Evolutionary conservation across 2,888 invertebrate species (phyloP).

Genomic region (Geophilus truncorum): DNA sequence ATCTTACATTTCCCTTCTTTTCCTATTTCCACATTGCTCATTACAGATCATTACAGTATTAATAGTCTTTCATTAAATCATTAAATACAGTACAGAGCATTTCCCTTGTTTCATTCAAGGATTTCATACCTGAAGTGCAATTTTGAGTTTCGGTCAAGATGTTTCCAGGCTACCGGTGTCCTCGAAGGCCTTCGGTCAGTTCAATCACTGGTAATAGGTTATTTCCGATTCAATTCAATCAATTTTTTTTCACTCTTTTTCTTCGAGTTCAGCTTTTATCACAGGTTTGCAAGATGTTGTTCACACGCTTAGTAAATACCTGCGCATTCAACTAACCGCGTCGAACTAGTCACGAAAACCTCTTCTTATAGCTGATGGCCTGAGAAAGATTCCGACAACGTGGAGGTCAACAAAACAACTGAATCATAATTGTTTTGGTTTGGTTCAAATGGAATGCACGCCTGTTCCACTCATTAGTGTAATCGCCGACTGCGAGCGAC

Average conservation of each 20-base stretch:
- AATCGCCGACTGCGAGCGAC: not conserved
- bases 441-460: not conserved
- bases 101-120: too few relatives aligned
- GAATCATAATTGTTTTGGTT: not conserved
- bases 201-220: not conserved
- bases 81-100: too few relatives aligned
- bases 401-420: constrained; percentile 12
- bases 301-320: not conserved
- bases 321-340: not conserved
- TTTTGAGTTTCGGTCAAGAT: not conserved
- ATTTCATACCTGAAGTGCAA: not conserved
- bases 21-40: too few relatives aligned
- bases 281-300: too few relatives aligned
- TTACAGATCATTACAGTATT: too few relatives aligned
- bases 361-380: not conserved
- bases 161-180: not conserved
- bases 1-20: too few relatives aligned
- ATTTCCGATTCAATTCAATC: too few relatives aligned
- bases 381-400: not conserved
- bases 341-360: not conserved
- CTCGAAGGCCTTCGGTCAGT: not conserved
- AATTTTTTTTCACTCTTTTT: too few relatives aligned
- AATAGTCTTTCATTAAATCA: too few relatives aligned
- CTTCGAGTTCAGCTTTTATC: too few relatives aligned
- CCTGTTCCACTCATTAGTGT: not conserved